Evolutionary conservation across 2,888 invertebrate species (phyloP), one percentile per base, ranked within the genome.

Genomic region (Tinea semifulvella): DNA sequence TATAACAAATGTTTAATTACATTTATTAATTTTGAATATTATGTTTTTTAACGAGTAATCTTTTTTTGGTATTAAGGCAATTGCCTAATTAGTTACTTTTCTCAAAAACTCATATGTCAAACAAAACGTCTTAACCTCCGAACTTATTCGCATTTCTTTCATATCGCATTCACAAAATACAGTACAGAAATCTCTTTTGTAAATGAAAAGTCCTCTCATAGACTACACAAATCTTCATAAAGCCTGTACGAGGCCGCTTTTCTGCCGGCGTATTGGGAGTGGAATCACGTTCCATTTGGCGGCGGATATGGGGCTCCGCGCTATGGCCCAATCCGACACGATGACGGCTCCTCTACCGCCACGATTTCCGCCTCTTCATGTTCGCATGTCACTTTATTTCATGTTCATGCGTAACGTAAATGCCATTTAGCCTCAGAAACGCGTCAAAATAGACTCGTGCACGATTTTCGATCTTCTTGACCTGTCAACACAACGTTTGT

Each of bases 251-350:
- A 43, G 55, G 56, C 52, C 52, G 53, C 52, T 53, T 56, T 55
- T 55, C 52, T 53, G 54, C 53, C 50, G 52, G 53, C 56, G 57
- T 56, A 65, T 72, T 68, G 64, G 60, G 62, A 65, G 67, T 68
- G 65, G 64, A 66, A 64, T 65, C 72, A 68, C 67, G 67, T 68
- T 68, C 60, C 58, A 72, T 73, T 71, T 66, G 68, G 65, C 61
- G 66, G 68, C 70, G 72, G 73, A 73, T 73, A 71, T 72, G 68
- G 65, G 68, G 61, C 63, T 56, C 62, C 63, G 57, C 61, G 65
- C 65, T 65, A 66, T 63, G 61, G 60, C 56, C 61, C 66, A 63
- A 68, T 65, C 63, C 61, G 58, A 58, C 61, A 59, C 66, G 61
- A 54, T 63, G 66, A 68, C 70, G 72, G 67, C 65, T 63, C 67